phyloP scores from a whole-genome alignment of 92 coral and sea anemone species.

The Virgularia gustaviana region DNA sequence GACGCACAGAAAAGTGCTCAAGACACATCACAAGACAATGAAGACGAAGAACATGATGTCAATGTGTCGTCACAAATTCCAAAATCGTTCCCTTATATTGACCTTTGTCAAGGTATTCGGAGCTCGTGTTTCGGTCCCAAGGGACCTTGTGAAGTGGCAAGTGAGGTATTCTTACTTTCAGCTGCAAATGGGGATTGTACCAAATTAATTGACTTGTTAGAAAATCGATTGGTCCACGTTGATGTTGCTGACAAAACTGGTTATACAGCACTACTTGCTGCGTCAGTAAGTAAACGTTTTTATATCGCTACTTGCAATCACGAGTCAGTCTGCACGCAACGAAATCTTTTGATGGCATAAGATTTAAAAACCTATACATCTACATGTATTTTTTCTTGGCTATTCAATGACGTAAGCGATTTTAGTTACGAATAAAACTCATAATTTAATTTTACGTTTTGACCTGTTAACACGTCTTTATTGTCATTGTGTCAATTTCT shows the following conservation, averaged over 20 bases:
- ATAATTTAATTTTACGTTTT: too few species aligned
- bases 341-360: too few species aligned
- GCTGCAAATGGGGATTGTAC: constrained; percentile 84
- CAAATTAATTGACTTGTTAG: constrained; percentile 60
- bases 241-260: constrained; percentile 99
- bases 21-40: constrained; percentile 31
- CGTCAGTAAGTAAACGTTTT: constrained; percentile 92
- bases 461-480: too few species aligned
- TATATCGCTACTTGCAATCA: too few species aligned
- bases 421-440: too few species aligned
- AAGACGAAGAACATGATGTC: constrained; percentile 12
- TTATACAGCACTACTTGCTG: constrained; percentile 87
- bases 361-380: too few species aligned
- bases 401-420: too few species aligned
- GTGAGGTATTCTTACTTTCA: constrained; percentile 56
- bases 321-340: too few species aligned
- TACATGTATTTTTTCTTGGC: too few species aligned
- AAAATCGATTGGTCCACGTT: constrained; percentile 76
- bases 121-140: constrained; percentile 59
- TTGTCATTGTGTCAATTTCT: too few species aligned
- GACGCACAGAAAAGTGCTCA: constrained; percentile 38
- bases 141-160: constrained; percentile 69
- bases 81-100: constrained; percentile 69
- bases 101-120: constrained; percentile 82
- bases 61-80: constrained; percentile 59